A percentile compares a stretch with the other conserved stretches of the same genome.
phyloP scores from a whole-genome alignment of 2,888 invertebrate species.

The Cephus spinipes region DNA sequence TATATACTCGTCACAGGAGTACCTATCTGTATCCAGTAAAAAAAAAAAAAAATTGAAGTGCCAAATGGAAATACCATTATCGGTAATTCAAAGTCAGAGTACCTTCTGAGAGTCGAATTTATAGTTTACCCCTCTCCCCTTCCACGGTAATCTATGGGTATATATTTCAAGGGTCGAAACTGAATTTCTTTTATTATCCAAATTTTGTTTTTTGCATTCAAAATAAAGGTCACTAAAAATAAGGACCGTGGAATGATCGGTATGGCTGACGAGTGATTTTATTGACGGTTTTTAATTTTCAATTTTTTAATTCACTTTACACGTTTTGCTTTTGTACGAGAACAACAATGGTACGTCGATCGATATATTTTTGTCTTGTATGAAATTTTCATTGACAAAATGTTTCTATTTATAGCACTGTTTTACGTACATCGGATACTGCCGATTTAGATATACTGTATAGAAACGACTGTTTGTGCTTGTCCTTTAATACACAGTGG shows the following conservation, averaged over 20 bases:
- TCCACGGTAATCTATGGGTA: not conserved
- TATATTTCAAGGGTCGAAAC: not conserved
- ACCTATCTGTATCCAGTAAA: not conserved
- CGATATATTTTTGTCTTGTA: not conserved
- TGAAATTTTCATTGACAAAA: not conserved
- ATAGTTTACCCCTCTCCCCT: not conserved
- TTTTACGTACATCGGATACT: not conserved
- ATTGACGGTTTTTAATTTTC: not conserved
- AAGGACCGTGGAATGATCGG: no score
- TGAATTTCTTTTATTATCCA: not conserved
- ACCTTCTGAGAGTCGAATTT: not conserved
- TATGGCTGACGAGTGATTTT: no score
- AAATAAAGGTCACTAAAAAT: not conserved
- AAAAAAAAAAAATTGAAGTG: not conserved
- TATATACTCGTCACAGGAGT: not conserved
- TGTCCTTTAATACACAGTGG: not conserved
- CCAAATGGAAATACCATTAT: not conserved
- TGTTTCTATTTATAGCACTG: not conserved
- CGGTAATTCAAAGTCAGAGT: not conserved
- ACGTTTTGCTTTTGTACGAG: no score
- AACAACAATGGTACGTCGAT: no score
- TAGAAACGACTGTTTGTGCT: not conserved
- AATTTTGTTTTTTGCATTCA: not conserved
- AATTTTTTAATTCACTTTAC: not conserved
- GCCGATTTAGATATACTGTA: no score